Percentiles rank a stretch among this genome's conserved stretches.
Evolutionary conservation across 2,888 invertebrate genomes (phyloP).

Genomic region (Carterocephalus palaemon): DNA sequence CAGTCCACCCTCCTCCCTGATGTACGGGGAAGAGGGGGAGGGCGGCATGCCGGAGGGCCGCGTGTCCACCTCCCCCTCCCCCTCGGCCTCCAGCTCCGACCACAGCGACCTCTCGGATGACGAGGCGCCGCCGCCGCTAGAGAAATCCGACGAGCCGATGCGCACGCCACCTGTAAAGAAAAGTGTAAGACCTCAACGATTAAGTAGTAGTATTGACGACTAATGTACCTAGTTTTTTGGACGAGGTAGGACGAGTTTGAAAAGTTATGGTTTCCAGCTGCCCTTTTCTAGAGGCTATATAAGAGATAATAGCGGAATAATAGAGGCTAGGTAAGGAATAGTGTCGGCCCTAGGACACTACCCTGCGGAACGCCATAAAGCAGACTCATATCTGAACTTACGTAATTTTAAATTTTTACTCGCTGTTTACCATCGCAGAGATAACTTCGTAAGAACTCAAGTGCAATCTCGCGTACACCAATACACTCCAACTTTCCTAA

Average conservation of each 20-base stretch:
- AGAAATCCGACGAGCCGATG: constrained; percentile 36
- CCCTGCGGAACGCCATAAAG: constrained; percentile 2
- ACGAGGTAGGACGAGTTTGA: too few relatives aligned
- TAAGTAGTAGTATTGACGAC: too few relatives aligned
- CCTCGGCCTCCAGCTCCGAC: constrained; percentile 83
- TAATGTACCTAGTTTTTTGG: too few relatives aligned
- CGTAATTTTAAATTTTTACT: too few relatives aligned
- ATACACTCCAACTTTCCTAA: background rate
- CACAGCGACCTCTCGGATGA: constrained; percentile 71
- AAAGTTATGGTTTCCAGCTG: too few relatives aligned
- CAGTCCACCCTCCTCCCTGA: constrained; percentile 93
- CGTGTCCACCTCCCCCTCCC: constrained; percentile 84
- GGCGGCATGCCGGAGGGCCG: constrained; percentile 48
- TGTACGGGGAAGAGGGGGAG: constrained; percentile 88
- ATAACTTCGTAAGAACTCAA: background rate
- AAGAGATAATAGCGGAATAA: too few relatives aligned
- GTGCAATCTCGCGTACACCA: background rate
- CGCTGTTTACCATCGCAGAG: too few relatives aligned
- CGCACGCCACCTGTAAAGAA: constrained; percentile 56
- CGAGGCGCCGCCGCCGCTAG: constrained; percentile 47
- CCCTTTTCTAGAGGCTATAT: too few relatives aligned
- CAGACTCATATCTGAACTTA: too few relatives aligned
- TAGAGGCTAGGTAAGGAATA: background rate
- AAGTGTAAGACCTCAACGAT: constrained; percentile 62
- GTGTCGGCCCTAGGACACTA: background rate